Conservation (phyloP, 2,113 vertebrate species). For the Sisor rabdophorus region DNA sequence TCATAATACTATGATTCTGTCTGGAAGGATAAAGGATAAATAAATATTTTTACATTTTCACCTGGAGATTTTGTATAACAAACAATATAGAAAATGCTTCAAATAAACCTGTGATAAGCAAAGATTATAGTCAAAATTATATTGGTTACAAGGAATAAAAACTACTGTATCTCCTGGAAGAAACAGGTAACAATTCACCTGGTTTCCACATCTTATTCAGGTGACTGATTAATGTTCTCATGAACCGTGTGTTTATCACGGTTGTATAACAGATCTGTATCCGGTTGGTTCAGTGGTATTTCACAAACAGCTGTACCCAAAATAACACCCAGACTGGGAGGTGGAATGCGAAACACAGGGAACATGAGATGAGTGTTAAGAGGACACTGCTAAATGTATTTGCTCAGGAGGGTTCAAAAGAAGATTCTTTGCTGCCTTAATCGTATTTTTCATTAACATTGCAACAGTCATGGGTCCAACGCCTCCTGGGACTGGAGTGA, state of each 20-base stretch:
- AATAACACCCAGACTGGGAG: conserved; percentile 42
- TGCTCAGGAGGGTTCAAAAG: conserved; percentile 71
- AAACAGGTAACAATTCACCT: neutral
- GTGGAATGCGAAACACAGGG: conserved; percentile 59
- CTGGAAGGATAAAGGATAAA: conserved; percentile 22
- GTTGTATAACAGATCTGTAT: neutral
- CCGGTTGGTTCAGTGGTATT: neutral
- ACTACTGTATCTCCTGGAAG: neutral
- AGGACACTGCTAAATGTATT: conserved; percentile 71
- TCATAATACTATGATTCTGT: conserved; percentile 1
- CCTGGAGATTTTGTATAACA: neutral
- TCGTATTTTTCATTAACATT: conserved; percentile 98
- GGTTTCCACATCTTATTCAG: neutral
- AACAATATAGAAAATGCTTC: conserved; percentile 15
- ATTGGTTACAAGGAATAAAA: neutral
- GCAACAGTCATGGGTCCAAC: conserved; percentile 98
- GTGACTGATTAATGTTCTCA: neutral
- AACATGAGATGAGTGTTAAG: conserved; percentile 47
- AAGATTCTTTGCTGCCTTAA: conserved; percentile 90
- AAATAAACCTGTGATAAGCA: conserved; percentile 17
- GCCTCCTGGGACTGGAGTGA: conserved; percentile 92
- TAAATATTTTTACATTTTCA: conserved; percentile 27
- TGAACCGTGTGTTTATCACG: neutral
- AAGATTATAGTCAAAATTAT: neutral
- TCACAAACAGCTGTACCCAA: conserved; percentile 21